Evolutionary conservation across 2,797 vertebrate genomes (phyloP).

Genomic region (Parauchenoglanis punctatus): DNA sequence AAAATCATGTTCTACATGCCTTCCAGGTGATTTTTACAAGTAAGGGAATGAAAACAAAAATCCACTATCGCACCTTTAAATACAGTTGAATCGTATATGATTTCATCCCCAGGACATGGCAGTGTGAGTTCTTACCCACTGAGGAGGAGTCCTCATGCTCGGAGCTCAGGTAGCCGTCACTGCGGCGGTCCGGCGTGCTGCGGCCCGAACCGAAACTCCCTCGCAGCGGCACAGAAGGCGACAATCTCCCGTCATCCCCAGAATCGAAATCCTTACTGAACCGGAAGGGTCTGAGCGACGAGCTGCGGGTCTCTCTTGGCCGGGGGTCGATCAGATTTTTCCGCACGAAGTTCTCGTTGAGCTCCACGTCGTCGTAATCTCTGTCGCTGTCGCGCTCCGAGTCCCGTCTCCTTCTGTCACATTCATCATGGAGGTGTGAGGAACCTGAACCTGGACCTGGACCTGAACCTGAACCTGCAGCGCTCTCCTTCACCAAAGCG

Average conservation of each 20-base stretch:
- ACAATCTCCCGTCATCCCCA: constrained; percentile 74
- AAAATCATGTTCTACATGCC: not conserved
- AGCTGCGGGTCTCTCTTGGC: constrained; percentile 58
- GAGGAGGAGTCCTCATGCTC: constrained; percentile 87
- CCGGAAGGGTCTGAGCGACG: constrained; percentile 59
- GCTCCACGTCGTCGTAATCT: constrained; percentile 81
- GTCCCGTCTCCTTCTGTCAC: constrained; percentile 29
- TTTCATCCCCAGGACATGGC: too few relatives aligned
- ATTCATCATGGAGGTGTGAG: not conserved
- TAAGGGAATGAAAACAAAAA: too few relatives aligned
- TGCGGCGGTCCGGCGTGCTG: constrained; percentile 85
- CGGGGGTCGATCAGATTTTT: constrained; percentile 76
- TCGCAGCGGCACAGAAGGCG: constrained; percentile 66
- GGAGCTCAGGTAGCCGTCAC: constrained; percentile 86
- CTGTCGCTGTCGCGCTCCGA: constrained; percentile 72
- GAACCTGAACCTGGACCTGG: not conserved
- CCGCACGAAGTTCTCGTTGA: constrained; percentile 81
- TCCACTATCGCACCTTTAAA: not conserved
- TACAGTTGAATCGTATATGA: not conserved
- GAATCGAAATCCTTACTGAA: constrained; percentile 77
- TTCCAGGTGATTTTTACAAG: not conserved
- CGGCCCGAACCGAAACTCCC: constrained; percentile 70
- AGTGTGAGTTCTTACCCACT: constrained; percentile 70
- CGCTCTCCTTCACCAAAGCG: constrained; percentile 33
- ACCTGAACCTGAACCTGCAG: not conserved